Conservation (phyloP, 2,113 vertebrate species). For the Acrocephalus kingi region DNA sequence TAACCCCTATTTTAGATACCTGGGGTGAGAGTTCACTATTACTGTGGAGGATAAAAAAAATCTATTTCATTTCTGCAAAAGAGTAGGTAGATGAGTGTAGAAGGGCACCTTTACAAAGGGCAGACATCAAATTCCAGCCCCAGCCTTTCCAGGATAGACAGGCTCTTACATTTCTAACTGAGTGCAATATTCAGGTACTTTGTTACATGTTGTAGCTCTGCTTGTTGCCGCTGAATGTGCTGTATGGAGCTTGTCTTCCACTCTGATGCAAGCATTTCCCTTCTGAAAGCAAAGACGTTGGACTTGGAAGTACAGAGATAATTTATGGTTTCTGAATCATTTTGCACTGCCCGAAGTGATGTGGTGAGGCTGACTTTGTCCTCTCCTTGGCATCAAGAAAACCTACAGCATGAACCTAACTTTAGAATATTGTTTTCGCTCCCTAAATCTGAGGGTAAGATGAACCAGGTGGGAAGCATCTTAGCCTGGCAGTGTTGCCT, state of each 20-base stretch:
- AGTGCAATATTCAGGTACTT: not conserved
- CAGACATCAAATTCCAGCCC: not conserved
- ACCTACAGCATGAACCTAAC: not conserved
- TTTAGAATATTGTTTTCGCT: not conserved
- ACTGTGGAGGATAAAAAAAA: not conserved
- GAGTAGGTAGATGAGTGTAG: not conserved
- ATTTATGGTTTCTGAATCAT: not conserved
- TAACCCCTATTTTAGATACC: not conserved
- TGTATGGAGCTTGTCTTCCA: not conserved
- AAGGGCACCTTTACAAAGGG: not conserved
- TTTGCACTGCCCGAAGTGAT: not conserved
- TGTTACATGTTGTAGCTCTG: not conserved
- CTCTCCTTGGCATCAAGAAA: not conserved
- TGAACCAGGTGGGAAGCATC: not conserved
- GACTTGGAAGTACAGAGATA: not conserved
- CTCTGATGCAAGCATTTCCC: not conserved
- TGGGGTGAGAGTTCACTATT: not conserved
- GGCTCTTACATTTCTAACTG: not conserved
- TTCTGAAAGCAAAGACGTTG: not conserved
- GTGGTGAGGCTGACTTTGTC: not conserved
- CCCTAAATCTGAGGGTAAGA: not conserved
- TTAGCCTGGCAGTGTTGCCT: not conserved
- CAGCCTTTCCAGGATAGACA: not conserved
- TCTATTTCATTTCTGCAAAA: not conserved
- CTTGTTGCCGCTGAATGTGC: constrained; percentile 23